Conservation (phyloP, 2,888 invertebrate species). For the Heteromurus nitidus region DNA sequence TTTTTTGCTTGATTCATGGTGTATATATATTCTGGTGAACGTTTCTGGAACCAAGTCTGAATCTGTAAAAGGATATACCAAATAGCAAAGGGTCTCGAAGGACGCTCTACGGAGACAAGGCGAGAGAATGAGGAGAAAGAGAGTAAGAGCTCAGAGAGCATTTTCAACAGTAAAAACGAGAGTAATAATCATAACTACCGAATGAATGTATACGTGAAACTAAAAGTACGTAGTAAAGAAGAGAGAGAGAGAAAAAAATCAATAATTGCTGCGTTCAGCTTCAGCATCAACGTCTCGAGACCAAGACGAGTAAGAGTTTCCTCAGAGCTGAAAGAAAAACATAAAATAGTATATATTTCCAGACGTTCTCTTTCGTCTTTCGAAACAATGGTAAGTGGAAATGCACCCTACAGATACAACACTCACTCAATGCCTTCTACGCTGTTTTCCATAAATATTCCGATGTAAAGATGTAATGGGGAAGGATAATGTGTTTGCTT, state of each 20-base stretch:
- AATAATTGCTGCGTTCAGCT: constrained; percentile 16
- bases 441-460: neutral
- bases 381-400: neutral
- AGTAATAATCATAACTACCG: neutral
- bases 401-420: neutral
- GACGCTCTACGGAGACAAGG: neutral
- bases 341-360: too few relatives aligned
- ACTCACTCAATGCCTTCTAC: too few relatives aligned
- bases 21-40: neutral
- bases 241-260: neutral
- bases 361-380: neutral
- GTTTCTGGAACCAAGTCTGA: neutral
- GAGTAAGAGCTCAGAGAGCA: neutral
- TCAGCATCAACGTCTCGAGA: constrained; percentile 4
- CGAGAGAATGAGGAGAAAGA: neutral
- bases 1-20: neutral
- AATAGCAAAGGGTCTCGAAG: neutral
- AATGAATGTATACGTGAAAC: neutral
- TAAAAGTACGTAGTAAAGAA: neutral
- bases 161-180: neutral
- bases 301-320: neutral
- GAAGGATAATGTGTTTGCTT: neutral
- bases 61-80: constrained; percentile 2
- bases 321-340: neutral
- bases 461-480: too few relatives aligned